Percentiles rank a stretch among this genome's conserved stretches.
Conservation (phyloP, 2,113 vertebrate genomes). For the Patagioenas fasciata region DNA sequence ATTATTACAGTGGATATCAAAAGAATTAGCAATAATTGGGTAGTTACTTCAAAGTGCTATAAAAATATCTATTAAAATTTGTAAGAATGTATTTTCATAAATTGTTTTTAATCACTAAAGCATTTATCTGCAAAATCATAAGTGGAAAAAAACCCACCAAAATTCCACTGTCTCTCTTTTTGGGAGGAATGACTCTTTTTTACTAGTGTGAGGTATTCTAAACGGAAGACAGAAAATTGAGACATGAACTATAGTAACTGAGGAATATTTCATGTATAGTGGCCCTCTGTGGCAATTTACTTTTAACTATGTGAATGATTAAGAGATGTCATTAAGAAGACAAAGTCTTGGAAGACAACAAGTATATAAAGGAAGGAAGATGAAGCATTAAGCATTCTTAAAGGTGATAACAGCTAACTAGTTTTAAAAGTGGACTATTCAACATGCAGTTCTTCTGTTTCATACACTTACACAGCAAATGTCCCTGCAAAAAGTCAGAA, state of each 20-base stretch:
- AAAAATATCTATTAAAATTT: neutral
- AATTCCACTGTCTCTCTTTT: neutral
- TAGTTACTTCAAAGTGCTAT: neutral
- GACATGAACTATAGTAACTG: neutral
- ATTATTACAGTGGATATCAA: neutral
- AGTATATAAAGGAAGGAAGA: neutral
- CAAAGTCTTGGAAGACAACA: neutral
- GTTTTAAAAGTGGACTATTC: neutral
- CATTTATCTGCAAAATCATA: neutral
- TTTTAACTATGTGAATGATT: neutral
- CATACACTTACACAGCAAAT: neutral
- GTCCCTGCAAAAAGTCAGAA: neutral
- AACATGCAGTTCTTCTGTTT: neutral
- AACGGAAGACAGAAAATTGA: neutral
- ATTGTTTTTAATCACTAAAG: neutral
- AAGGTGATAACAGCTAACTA: neutral
- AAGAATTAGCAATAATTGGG: slow-evolving; percentile 10
- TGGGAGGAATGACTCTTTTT: neutral
- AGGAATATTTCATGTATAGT: neutral
- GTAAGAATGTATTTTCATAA: neutral
- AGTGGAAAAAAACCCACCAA: neutral
- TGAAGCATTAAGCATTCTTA: neutral
- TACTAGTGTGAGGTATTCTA: neutral
- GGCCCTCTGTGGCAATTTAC: neutral
- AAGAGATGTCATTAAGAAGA: neutral